Evolutionary conservation across 2,888 invertebrate species (phyloP).

Genomic region (Didymodactylos carnosus): DNA sequence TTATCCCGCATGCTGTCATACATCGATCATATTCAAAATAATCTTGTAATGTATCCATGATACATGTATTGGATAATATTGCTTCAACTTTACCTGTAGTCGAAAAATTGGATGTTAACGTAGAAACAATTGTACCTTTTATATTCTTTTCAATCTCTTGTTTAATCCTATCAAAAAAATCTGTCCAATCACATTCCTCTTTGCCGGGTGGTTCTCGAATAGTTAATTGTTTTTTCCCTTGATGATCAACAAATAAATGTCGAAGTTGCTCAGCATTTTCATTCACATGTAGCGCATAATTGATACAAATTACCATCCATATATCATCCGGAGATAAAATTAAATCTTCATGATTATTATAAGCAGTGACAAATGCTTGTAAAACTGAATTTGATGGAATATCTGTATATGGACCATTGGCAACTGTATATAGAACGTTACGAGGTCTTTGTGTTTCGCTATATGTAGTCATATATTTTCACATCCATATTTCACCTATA

Average conservation of each 20-base stretch:
- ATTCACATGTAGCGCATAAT: not conserved
- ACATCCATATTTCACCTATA: too few species aligned
- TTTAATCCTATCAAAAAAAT: not conserved
- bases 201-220: not conserved
- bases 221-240: slow-evolving; percentile 2
- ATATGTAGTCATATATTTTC: too few species aligned
- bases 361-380: slow-evolving; percentile 1
- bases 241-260: slow-evolving; percentile 8
- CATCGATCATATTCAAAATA: slow-evolving; percentile 4
- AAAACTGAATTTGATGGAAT: not conserved
- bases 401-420: not conserved
- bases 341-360: slow-evolving; percentile 1
- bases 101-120: slow-evolving; percentile 3
- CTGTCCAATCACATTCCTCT: slow-evolving; percentile 1
- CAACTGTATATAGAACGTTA: not conserved
- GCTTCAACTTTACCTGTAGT: not conserved
- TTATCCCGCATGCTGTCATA: slow-evolving; percentile 6
- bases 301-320: slow-evolving; percentile 1
- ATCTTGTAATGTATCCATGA: slow-evolving; percentile 3
- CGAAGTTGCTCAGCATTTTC: slow-evolving; percentile 1
- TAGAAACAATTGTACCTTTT: not conserved
- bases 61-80: not conserved
- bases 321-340: slow-evolving; percentile 9
- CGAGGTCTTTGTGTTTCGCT: not conserved
- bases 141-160: not conserved